Percentiles rank a stretch among this genome's conserved stretches.
These are phyloP conservation scores for Drosophila ficusphila DNA, from an alignment of 1,140 invertebrate genomes.

Conservation along the genomic window DNA sequence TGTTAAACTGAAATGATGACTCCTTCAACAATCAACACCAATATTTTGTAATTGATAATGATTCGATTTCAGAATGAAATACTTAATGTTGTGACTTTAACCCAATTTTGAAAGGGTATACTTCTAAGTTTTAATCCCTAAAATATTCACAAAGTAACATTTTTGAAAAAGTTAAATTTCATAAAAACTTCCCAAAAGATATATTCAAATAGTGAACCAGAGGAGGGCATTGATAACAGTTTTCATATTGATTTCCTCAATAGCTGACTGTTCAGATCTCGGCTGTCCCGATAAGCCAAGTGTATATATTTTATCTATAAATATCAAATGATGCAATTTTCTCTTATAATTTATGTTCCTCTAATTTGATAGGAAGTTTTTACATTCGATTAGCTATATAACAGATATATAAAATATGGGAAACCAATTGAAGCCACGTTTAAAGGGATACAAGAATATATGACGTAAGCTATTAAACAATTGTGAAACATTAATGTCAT, in stretches of 20 bases:
- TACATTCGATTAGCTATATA: constrained; percentile 18
- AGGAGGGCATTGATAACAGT: neutral
- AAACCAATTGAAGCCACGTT: neutral
- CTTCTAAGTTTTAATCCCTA: too few relatives aligned
- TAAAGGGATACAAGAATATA: neutral
- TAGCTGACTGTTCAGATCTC: neutral
- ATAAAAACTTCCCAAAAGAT: neutral
- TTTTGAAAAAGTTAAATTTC: too few relatives aligned
- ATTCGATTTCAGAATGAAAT: too few relatives aligned
- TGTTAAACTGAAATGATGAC: too few relatives aligned
- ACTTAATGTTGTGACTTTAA: too few relatives aligned
- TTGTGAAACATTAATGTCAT: neutral
- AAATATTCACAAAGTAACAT: too few relatives aligned
- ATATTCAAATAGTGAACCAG: neutral
- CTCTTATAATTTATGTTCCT: neutral
- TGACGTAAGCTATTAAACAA: neutral
- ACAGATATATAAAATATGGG: neutral
- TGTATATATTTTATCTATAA: constrained; percentile 1
- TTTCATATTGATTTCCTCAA: neutral
- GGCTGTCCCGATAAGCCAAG: neutral
- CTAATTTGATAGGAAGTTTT: constrained; percentile 7
- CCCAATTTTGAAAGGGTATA: too few relatives aligned
- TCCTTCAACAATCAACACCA: too few relatives aligned
- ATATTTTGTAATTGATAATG: too few relatives aligned
- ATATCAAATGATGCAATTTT: constrained; percentile 25